Conservation (phyloP, 2,888 invertebrate species). For the Tetrapedia diversipes region DNA sequence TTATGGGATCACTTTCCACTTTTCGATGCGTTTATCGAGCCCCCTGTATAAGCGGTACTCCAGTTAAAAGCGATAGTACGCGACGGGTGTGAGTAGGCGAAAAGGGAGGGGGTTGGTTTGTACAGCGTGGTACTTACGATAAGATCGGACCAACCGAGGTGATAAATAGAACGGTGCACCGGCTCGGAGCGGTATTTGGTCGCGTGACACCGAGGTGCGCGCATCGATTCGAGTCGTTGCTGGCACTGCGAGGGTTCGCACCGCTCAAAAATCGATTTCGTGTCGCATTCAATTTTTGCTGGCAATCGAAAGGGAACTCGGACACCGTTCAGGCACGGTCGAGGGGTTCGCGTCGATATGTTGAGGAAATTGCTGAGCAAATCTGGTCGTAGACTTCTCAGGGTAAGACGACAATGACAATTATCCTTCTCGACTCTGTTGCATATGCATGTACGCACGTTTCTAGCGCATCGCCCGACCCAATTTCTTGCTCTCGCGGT, state of each 20-base stretch:
- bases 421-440: constrained; percentile 29
- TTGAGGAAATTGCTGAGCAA: constrained; percentile 78
- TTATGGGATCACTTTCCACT: no score
- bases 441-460: constrained; percentile 36
- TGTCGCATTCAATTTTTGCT: constrained; percentile 16
- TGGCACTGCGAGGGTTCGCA: constrained; percentile 30
- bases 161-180: constrained; percentile 77
- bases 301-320: constrained; percentile 3
- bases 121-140: constrained; percentile 45
- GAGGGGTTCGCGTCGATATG: constrained; percentile 64
- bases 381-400: constrained; percentile 78
- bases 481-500: constrained; percentile 46
- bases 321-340: background rate
- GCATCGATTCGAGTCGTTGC: constrained; percentile 62
- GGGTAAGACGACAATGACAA: constrained; percentile 73
- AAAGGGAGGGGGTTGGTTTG: constrained; percentile 17
- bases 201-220: constrained; percentile 72
- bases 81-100: background rate
- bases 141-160: constrained; percentile 68
- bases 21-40: constrained; percentile 6
- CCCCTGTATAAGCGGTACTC: constrained; percentile 15
- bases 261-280: constrained; percentile 62
- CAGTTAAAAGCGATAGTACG: background rate
- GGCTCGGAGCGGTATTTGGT: constrained; percentile 76
- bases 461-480: constrained; percentile 56